These are phyloP conservation scores for Hirtodrosophila alboralis DNA, from an alignment of 2,888 invertebrate genomes.

Conservation along the genomic window DNA sequence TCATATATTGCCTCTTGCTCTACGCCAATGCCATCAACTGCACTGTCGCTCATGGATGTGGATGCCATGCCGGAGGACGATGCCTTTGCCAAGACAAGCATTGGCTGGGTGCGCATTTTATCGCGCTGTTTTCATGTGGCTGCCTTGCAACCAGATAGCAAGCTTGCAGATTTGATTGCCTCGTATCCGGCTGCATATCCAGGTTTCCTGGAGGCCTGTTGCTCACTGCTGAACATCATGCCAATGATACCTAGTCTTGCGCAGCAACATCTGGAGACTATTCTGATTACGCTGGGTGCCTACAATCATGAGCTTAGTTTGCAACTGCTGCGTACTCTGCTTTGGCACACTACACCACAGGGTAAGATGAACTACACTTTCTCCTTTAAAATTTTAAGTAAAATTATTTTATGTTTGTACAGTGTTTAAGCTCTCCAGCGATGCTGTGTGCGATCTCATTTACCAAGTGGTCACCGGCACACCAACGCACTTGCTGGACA, in stretches of 20 bases:
- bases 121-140: constrained; percentile 89
- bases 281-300: constrained; percentile 88
- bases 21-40: constrained; percentile 34
- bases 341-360: constrained; percentile 86
- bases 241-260: constrained; percentile 85
- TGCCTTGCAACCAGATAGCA: constrained; percentile 79
- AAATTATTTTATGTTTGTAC: constrained; percentile 10
- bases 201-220: constrained; percentile 89
- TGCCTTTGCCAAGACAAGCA: constrained; percentile 86
- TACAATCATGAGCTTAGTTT: constrained; percentile 87
- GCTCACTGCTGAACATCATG: constrained; percentile 89
- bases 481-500: constrained; percentile 85
- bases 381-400: neutral
- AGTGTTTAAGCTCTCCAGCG: constrained; percentile 84
- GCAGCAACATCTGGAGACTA: constrained; percentile 88
- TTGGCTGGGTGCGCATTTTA: constrained; percentile 93
- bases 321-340: constrained; percentile 86
- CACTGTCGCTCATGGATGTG: constrained; percentile 39
- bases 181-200: constrained; percentile 87
- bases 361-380: constrained; percentile 58
- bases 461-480: constrained; percentile 89
- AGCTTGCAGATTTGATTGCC: constrained; percentile 84
- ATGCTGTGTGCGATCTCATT: constrained; percentile 90
- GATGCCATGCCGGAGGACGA: constrained; percentile 80
- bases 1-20: constrained; percentile 51